Evolutionary conservation across 2,888 invertebrate species (phyloP), one percentile per base, ranked within the genome.

Genomic region (Parelbella ahira): DNA sequence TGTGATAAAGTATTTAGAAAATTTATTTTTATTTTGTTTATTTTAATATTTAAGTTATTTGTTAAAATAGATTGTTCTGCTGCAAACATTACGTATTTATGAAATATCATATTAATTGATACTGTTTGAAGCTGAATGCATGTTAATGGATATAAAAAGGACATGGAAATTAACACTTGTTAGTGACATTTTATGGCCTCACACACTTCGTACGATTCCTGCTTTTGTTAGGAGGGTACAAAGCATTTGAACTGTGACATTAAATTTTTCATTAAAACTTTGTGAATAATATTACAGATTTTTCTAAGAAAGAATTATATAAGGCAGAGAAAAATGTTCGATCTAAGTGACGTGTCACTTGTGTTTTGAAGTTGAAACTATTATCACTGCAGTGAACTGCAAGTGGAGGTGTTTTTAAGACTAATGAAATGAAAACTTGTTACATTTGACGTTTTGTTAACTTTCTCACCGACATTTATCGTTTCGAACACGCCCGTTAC

Each of bases 201-300:
- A 44, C 44, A 37, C 47, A 27, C 41, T 48, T 55, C 56, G 58
- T 61, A 53, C 64, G 68, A 73, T 67, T 69, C 67, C 62, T 63
- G 58, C 63, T 63, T 59, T 61, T 67, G 70, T 69, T 71, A 69
- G 60, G n/a, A n/a, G n/a, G 63, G 61, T 57, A 60, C 53, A 58
- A 60, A 55, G 55, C 51, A 58, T 67, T 61, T 60, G 47, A 60
- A 60, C 62, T 50, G 58, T 44, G 36, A 50, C 57, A 57, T 59
- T 61, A 55, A 59, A 53, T 51, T 39, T 45, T 53, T 52, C 48
- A 56, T 60, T 59, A 49, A 48, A 54, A 48, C 45, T 41, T 44
- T 46, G 37, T 42, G 47, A 38, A 48, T 51, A 48, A 51, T 55
- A 53, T 28, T 13, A 41, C 13, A 15, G 41, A 51, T 49, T 47